Conservation (phyloP, 1,140 invertebrate species). For the Marisa cornuarietis region DNA sequence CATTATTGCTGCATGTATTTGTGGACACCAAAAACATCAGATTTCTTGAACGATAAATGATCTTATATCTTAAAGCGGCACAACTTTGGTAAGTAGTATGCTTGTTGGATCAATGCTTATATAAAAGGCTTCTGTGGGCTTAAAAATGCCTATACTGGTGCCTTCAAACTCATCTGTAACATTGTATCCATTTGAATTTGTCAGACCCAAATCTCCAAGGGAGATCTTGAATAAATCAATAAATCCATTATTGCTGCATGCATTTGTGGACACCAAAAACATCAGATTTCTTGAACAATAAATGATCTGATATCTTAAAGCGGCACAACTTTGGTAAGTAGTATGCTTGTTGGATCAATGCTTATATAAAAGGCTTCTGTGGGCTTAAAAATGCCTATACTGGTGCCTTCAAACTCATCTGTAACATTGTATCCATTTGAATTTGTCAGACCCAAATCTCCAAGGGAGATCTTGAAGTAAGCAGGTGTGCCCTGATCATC, state of each 20-base stretch:
- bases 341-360: conserved; percentile 87
- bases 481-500: conserved; percentile 41
- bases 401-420: conserved; percentile 64
- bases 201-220: conserved; percentile 82
- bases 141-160: conserved; percentile 73
- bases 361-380: conserved; percentile 90
- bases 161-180: conserved; percentile 73
- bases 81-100: conserved; percentile 45
- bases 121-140: conserved; percentile 87
- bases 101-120: conserved; percentile 94
- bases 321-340: conserved; percentile 39
- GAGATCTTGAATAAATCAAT: conserved; percentile 60
- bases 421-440: conserved; percentile 84
- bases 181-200: conserved; percentile 81
- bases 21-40: too few relatives aligned
- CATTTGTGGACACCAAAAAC: too few relatives aligned
- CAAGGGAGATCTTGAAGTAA: conserved; percentile 67
- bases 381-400: conserved; percentile 77
- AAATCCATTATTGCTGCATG: too few relatives aligned
- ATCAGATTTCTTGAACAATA: too few relatives aligned
- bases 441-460: conserved; percentile 82
- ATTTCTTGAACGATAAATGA: neutral
- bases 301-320: neutral
- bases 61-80: conserved; percentile 20
- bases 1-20: too few relatives aligned